Base-by-base conservation (phyloP, 2,113 vertebrate species). In the Caretta caretta region DNA sequence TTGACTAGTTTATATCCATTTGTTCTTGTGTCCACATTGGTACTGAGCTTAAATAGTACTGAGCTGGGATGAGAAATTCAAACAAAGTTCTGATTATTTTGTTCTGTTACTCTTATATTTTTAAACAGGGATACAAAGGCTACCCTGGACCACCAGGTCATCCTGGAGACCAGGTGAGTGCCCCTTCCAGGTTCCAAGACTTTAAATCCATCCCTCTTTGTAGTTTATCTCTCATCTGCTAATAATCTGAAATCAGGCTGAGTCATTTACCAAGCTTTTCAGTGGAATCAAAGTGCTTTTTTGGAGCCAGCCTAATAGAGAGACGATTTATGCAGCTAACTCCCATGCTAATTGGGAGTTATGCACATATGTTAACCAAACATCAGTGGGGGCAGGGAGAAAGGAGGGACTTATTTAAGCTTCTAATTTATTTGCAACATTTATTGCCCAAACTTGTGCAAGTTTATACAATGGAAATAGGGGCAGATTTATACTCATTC, bases 141-240 rank as follows among this genome's bases (percentile, higher is more conserved):
- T 98, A 99, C 90, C 99, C 98, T 91, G 99, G 99, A 98, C 99
- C 99, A 24, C 97, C 98, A 54, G 99, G 99, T 97, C 99, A 99
- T 93, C 99, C 99, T 75, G 99, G 99, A 98, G 99, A 99, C 96
- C 97, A 99, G 98, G 99, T 99, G 97, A 99, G 99, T 98, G 92
- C 17, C 69, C 48, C 78, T 92, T 57, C 53, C 62, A 83, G 25
- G 85, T 96, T 92, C 31, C 76, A 80, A 0, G 25, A 42, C 42
- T 42, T 42, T 42, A 42, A 42, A 42, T 42, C 42, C 42, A 42
- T 42, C 42, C 42, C 42, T 42, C 42, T 42, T 42, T 42, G 42
- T 42, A 42, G 42, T 42, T 42, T 42, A 42, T 96, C 54, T 86
- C 24, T 78, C 48, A 16, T 42, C 49, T 56, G 76, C 0, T 46